Evolutionary conservation across 2,113 vertebrate genomes (phyloP).

Genomic region (Alaudala cheleensis): DNA sequence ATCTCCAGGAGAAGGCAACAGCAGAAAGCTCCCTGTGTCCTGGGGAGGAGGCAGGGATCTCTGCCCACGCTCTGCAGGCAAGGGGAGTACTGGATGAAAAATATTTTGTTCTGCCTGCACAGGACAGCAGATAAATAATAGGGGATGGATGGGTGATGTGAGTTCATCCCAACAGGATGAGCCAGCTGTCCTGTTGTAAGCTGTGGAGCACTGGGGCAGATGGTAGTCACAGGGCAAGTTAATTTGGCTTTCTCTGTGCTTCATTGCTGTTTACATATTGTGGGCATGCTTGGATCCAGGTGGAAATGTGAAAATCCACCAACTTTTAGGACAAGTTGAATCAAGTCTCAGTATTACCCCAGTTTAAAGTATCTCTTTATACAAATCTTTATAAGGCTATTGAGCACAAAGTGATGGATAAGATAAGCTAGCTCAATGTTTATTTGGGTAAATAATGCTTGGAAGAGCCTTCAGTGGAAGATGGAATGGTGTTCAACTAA

Average conservation of each 20-base stretch:
- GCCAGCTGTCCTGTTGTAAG: not conserved
- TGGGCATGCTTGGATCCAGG: not conserved
- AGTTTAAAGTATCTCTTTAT: not conserved
- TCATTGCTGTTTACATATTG: rapidly evolving
- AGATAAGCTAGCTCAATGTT: not conserved
- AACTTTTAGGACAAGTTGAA: not conserved
- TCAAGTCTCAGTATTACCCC: not conserved
- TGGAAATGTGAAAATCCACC: rapidly evolving
- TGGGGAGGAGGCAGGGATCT: not conserved
- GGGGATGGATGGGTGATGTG: not conserved
- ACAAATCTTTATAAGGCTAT: not conserved
- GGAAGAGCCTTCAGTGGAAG: not conserved
- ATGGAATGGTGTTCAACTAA: not conserved
- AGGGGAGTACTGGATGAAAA: not conserved
- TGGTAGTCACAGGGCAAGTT: too few relatives aligned
- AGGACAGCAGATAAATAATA: not conserved
- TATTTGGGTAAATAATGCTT: not conserved
- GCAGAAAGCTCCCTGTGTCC: not conserved
- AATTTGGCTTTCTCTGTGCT: not conserved
- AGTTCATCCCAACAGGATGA: not conserved
- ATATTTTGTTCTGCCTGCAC: not conserved
- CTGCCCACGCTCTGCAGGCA: rapidly evolving
- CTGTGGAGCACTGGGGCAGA: not conserved
- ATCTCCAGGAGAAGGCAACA: not conserved
- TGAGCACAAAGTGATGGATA: not conserved